phyloP scores from a whole-genome alignment of 2,888 invertebrate genomes.

The Athalia circularis region DNA sequence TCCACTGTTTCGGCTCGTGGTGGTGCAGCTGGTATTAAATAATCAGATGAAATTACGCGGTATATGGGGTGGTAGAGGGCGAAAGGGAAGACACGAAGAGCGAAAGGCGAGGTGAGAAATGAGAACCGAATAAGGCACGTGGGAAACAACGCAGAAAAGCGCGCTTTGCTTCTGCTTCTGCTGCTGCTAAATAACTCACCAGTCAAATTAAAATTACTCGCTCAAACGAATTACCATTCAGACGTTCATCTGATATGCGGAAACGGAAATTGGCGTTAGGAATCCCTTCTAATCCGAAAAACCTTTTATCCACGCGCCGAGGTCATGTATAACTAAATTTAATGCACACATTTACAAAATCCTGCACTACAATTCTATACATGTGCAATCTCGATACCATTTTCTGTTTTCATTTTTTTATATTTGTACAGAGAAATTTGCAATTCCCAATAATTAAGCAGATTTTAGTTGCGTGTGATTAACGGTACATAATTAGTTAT shows the following conservation, averaged over 20 bases:
- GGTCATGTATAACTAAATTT: neutral
- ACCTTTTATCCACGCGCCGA: neutral
- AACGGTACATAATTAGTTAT: too few relatives aligned
- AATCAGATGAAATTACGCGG: slow-evolving; percentile 7
- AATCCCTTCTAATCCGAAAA: slow-evolving; percentile 26
- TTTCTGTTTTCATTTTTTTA: neutral
- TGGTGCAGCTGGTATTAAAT: neutral
- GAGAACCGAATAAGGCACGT: too few relatives aligned
- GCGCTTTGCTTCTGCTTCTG: neutral
- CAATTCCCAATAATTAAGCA: too few relatives aligned
- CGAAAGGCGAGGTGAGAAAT: neutral
- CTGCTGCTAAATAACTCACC: slow-evolving; percentile 10
- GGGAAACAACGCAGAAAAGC: too few relatives aligned
- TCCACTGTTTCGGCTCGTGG: neutral
- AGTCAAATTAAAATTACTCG: slow-evolving; percentile 9
- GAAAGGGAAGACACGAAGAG: neutral
- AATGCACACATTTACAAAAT: slow-evolving; percentile 27
- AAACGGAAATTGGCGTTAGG: slow-evolving; percentile 24
- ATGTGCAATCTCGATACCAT: neutral
- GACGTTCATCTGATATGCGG: slow-evolving; percentile 20
- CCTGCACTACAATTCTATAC: slow-evolving; percentile 5
- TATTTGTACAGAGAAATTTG: neutral
- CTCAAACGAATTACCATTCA: slow-evolving; percentile 2
- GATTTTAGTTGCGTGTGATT: too few relatives aligned
- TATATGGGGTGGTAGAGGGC: neutral